phyloP scores from a whole-genome alignment of 2,888 invertebrate genomes.

The Agrochola macilenta region DNA sequence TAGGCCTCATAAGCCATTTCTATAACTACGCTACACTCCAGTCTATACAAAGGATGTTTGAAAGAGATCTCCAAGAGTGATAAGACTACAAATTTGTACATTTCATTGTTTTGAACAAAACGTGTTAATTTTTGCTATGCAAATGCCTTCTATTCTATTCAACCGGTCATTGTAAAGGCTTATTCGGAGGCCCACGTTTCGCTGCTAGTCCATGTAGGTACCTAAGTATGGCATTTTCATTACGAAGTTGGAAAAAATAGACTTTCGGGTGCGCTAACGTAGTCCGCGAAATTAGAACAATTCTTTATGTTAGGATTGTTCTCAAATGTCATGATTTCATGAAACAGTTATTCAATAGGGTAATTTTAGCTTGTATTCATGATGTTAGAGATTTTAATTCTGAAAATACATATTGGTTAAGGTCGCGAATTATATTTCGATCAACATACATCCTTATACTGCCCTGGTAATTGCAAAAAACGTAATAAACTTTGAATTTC shows the following conservation, averaged over 20 bases:
- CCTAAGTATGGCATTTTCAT: background rate
- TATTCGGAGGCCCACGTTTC: background rate
- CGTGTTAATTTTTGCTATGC: slow-evolving; percentile 31
- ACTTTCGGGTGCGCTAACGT: background rate
- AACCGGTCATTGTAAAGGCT: background rate
- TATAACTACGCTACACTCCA: background rate
- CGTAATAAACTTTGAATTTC: background rate
- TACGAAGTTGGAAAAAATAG: slow-evolving; percentile 16
- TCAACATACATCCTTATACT: background rate
- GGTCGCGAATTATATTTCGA: too few species aligned
- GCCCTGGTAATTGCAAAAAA: background rate
- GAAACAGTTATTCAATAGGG: background rate
- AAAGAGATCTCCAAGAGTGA: slow-evolving; percentile 19
- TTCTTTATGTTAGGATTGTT: too few species aligned
- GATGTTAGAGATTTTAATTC: background rate
- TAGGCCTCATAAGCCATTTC: background rate
- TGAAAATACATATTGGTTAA: background rate
- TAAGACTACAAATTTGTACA: slow-evolving; percentile 23
- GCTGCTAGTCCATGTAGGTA: background rate
- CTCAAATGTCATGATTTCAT: background rate
- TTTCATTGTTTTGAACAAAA: slow-evolving; percentile 33
- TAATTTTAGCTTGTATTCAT: background rate
- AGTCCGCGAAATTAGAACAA: background rate
- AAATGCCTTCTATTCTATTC: slow-evolving; percentile 28
- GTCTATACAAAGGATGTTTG: background rate